Conservation (phyloP, 2,888 invertebrate genomes). For the Drosophila cognata region DNA sequence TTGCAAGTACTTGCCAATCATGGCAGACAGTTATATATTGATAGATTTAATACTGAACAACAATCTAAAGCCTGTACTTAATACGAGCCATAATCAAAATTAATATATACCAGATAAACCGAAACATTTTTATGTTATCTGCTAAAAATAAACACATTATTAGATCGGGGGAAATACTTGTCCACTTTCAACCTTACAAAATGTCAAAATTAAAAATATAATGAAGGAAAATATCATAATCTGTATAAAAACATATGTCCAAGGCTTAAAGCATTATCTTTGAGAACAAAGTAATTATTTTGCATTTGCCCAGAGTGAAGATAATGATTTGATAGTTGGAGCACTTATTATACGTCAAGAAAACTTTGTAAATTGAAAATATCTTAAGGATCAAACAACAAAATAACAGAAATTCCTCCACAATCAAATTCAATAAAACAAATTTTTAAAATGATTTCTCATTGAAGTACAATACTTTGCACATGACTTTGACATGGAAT, state of each 20-base stretch:
- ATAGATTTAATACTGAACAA: slow-evolving; percentile 28
- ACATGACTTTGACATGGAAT: slow-evolving; percentile 11
- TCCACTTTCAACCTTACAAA: not conserved
- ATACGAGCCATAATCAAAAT: slow-evolving; percentile 18
- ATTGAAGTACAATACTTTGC: not conserved
- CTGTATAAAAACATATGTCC: not conserved
- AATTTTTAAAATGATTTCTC: not conserved
- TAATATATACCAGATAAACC: not conserved
- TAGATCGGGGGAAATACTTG: not conserved
- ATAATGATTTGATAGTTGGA: not conserved
- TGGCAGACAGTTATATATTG: slow-evolving; percentile 26
- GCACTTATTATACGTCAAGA: not conserved
- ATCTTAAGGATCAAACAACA: not conserved
- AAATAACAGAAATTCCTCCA: not conserved
- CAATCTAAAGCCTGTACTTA: slow-evolving; percentile 13
- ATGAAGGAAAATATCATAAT: too few species aligned
- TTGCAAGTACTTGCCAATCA: slow-evolving; percentile 41
- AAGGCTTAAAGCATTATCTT: not conserved
- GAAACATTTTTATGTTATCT: not conserved
- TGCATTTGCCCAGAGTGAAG: not conserved
- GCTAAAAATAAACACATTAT: not conserved
- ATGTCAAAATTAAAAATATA: not conserved
- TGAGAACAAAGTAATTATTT: not conserved
- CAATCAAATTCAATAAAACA: not conserved
- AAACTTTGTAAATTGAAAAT: not conserved